Conservation (phyloP, 2,113 vertebrate genomes). For the Sterrhoptilus dennistouni region DNA sequence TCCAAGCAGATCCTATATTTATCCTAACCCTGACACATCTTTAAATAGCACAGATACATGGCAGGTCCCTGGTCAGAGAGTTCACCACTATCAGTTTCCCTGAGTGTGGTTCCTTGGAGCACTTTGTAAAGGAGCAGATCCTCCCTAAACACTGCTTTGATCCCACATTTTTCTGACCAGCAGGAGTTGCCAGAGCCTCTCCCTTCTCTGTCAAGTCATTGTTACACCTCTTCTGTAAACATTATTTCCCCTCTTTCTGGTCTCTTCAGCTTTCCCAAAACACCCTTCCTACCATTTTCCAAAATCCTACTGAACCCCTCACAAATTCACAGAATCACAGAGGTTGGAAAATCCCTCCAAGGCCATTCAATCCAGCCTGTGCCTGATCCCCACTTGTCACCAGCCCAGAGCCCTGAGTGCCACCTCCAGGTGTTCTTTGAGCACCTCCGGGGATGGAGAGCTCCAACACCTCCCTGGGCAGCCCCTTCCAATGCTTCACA, state of each 20-base stretch:
- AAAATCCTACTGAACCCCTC: neutral
- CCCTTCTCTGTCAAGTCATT: neutral
- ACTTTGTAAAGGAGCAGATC: neutral
- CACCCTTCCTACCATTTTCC: neutral
- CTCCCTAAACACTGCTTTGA: neutral
- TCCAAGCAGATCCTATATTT: neutral
- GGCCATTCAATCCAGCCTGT: accelerated
- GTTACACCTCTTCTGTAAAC: neutral
- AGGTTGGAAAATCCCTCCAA: neutral
- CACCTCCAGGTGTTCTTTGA: neutral
- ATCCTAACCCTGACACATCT: neutral
- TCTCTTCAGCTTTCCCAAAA: neutral
- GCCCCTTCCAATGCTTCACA: neutral
- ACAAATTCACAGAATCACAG: neutral
- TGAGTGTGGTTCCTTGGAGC: neutral
- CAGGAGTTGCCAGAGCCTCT: neutral
- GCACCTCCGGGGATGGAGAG: neutral
- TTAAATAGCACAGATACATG: neutral
- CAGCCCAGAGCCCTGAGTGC: neutral
- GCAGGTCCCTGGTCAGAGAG: neutral
- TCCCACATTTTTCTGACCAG: neutral
- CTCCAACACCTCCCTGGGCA: neutral
- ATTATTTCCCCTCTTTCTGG: neutral
- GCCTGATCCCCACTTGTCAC: too few species aligned
- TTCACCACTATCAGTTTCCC: neutral